Evolutionary conservation across 2,113 vertebrate genomes (phyloP).

Genomic region (Poicephalus gulielmi): DNA sequence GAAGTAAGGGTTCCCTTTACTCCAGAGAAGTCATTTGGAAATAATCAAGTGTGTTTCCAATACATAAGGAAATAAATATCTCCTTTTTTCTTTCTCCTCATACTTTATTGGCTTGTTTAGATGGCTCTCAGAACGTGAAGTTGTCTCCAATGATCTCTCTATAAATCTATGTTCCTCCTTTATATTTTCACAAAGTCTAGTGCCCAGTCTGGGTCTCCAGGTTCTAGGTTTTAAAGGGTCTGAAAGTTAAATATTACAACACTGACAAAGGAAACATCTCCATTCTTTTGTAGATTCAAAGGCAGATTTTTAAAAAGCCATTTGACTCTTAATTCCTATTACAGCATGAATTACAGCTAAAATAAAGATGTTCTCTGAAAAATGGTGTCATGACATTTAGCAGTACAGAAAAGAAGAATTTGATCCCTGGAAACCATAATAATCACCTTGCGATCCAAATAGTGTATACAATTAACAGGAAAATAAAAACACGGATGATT

Average conservation of each 20-base stretch:
- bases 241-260: not conserved
- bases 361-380: not conserved
- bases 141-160: not conserved
- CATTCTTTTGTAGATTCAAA: not conserved
- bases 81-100: not conserved
- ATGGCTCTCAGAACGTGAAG: not conserved
- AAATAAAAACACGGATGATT: not conserved
- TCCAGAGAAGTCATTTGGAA: not conserved
- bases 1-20: accelerated
- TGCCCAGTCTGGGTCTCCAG: not conserved
- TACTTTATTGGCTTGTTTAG: not conserved
- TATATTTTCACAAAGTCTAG: not conserved
- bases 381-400: accelerated
- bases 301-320: not conserved
- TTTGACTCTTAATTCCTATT: not conserved
- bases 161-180: not conserved
- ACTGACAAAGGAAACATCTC: not conserved
- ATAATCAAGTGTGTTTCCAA: not conserved
- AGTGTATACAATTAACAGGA: not conserved
- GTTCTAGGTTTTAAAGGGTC: not conserved
- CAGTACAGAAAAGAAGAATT: not conserved
- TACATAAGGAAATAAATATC: not conserved
- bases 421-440: not conserved
- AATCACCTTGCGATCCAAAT: not conserved
- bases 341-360: not conserved